Percentiles rank a stretch among this genome's conserved stretches.
These are phyloP conservation scores for Balanococcus diminutus DNA, from an alignment of 2,888 invertebrate genomes.

Conservation along the genomic window DNA sequence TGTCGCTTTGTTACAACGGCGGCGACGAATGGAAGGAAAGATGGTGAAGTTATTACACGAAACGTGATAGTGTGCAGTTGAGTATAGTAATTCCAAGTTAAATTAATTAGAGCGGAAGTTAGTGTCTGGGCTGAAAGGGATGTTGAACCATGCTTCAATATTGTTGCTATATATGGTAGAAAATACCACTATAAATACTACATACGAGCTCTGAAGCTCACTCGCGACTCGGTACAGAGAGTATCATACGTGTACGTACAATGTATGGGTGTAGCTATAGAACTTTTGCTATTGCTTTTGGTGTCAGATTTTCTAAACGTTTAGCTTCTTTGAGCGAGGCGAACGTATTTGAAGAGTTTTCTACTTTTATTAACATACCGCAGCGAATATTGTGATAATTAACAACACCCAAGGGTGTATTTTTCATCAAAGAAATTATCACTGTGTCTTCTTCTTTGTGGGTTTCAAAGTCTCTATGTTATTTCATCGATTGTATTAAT, in stretches of 20 bases:
- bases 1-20: slow-evolving; percentile 1
- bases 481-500: no score
- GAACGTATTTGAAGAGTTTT: background rate
- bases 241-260: background rate
- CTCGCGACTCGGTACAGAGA: background rate
- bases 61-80: slow-evolving; percentile 11
- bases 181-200: no score
- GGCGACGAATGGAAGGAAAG: background rate
- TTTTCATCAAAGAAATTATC: background rate
- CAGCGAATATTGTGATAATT: background rate
- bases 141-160: slow-evolving; percentile 36
- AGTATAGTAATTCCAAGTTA: slow-evolving; percentile 40
- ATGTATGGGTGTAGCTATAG: background rate
- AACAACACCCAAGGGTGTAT: background rate
- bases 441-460: no score
- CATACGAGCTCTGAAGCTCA: no score
- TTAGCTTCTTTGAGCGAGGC: background rate
- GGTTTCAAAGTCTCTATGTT: no score
- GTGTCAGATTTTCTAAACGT: background rate
- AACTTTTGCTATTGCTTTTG: background rate
- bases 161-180: background rate
- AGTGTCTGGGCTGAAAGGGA: slow-evolving; percentile 39
- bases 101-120: slow-evolving; percentile 50
- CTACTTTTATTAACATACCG: background rate
- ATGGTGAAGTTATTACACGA: slow-evolving; percentile 16